These are phyloP conservation scores for Gorsachius goisagi DNA, from an alignment of 2,113 vertebrate species.

Conservation along the genomic window DNA sequence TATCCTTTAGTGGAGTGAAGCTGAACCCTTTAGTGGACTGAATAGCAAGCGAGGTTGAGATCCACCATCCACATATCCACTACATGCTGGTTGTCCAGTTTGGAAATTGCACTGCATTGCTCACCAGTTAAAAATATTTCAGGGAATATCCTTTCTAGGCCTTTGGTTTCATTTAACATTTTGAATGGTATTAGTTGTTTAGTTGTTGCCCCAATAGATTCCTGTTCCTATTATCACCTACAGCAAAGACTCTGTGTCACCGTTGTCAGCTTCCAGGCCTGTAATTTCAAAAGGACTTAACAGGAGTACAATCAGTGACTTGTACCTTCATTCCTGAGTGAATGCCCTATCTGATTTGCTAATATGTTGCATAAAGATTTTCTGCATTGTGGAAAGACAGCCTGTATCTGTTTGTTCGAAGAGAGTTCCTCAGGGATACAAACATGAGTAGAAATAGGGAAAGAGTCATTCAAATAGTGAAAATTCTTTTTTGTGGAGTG, in stretches of 20 bases:
- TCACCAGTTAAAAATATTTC: not conserved
- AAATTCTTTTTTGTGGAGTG: not conserved
- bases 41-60: not conserved
- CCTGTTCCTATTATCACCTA: not conserved
- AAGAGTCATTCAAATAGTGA: not conserved
- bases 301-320: not conserved
- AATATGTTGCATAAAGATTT: not conserved
- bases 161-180: not conserved
- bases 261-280: not conserved
- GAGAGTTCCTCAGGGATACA: not conserved
- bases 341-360: rapidly evolving
- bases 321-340: not conserved
- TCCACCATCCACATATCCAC: not conserved
- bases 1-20: too few relatives aligned
- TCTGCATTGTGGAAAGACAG: not conserved
- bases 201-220: not conserved
- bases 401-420: not conserved
- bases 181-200: not conserved
- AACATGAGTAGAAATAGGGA: not conserved
- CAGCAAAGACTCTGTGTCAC: not conserved
- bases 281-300: not conserved
- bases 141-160: not conserved
- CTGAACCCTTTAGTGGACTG: not conserved
- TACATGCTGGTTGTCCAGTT: not conserved
- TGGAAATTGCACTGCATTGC: not conserved